Evolutionary conservation across 2,888 invertebrate genomes (phyloP).

Genomic region (Neoitamus cyanurus): DNA sequence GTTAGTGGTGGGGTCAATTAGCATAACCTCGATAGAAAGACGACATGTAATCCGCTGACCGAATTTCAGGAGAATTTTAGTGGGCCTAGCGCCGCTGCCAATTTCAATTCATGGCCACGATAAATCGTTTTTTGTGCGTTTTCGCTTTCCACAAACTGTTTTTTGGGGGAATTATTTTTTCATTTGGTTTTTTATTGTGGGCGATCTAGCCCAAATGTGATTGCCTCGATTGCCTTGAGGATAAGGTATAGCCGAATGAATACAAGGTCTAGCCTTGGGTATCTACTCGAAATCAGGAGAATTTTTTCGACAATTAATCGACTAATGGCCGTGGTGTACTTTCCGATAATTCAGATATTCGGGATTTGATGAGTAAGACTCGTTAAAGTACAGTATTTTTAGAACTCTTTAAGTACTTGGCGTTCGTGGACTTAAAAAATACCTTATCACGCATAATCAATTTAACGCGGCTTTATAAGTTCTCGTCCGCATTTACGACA

Average conservation of each 20-base stretch:
- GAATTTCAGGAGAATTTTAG: slow-evolving; percentile 1
- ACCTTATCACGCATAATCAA: too few relatives aligned
- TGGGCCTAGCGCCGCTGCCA: background rate
- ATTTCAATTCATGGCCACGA: slow-evolving; percentile 36
- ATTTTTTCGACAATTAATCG: background rate
- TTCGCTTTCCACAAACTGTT: background rate
- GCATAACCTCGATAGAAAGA: slow-evolving; percentile 37
- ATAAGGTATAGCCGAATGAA: background rate
- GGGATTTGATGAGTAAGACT: background rate
- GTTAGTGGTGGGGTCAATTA: background rate
- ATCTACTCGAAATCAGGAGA: background rate
- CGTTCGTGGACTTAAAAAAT: too few relatives aligned
- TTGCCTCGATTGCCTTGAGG: slow-evolving; percentile 21
- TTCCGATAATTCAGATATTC: background rate
- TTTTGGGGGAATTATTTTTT: slow-evolving; percentile 7
- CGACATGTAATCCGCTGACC: slow-evolving; percentile 30
- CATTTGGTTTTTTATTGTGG: background rate
- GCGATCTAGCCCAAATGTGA: background rate
- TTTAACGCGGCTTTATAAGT: too few relatives aligned
- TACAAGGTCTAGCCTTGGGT: background rate
- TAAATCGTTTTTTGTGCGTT: background rate
- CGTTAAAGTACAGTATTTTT: background rate
- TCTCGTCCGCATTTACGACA: too few relatives aligned
- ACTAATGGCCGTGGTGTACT: background rate
- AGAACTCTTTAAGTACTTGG: too few relatives aligned